These are phyloP conservation scores for Sebastes hopkinsi DNA, from an alignment of 2,797 vertebrate genomes.

Conservation along the genomic window DNA sequence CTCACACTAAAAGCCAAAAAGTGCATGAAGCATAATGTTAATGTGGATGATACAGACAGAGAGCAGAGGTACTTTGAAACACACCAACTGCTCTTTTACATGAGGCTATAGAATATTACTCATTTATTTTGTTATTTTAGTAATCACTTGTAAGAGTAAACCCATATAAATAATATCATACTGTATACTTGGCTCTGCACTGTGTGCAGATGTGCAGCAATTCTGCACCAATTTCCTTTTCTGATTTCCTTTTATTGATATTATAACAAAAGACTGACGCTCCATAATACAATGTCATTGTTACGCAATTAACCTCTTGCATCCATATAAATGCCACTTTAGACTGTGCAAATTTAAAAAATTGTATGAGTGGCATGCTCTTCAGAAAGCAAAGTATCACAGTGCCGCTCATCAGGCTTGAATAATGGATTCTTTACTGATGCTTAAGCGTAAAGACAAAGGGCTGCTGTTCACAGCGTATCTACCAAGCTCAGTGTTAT, in stretches of 20 bases:
- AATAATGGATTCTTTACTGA: conserved; percentile 46
- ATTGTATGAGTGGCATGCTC: conserved; percentile 14
- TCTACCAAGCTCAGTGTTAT: conserved; percentile 22
- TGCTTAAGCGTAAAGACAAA: conserved; percentile 36
- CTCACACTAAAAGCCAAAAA: conserved; percentile 51
- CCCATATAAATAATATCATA: neutral
- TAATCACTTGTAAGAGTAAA: neutral
- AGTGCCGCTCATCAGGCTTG: conserved; percentile 23
- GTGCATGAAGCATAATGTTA: conserved; percentile 57
- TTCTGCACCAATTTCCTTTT: conserved; percentile 8
- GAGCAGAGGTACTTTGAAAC: conserved; percentile 18
- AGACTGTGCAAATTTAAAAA: conserved; percentile 25
- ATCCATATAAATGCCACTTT: conserved; percentile 4
- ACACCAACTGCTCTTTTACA: conserved; percentile 7
- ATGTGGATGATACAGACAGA: conserved; percentile 37
- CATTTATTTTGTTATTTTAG: conserved; percentile 6
- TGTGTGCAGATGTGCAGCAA: neutral
- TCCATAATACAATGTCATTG: conserved; percentile 7
- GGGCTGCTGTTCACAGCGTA: conserved; percentile 20
- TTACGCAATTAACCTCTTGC: conserved; percentile 20
- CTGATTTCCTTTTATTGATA: conserved; percentile 17
- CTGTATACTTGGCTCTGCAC: neutral
- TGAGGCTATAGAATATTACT: neutral
- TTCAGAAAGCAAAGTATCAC: conserved; percentile 29
- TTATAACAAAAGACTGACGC: conserved; percentile 10